phyloP scores from a whole-genome alignment of 2,113 vertebrate species.

The Lagopus leucura region DNA sequence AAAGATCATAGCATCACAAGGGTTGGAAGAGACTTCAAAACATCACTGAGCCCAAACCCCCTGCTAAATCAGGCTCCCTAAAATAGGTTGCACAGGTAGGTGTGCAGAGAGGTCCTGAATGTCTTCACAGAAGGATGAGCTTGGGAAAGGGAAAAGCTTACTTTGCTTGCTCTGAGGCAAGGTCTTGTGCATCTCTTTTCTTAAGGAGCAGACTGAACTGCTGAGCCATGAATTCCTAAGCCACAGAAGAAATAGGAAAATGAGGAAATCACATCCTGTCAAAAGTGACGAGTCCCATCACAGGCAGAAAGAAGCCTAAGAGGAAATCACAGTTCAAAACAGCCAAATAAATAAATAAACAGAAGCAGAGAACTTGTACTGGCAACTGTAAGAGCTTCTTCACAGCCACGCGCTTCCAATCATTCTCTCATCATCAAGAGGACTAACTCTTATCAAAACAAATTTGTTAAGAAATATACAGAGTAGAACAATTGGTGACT shows the following conservation, averaged over 20 bases:
- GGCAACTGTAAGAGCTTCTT: not conserved
- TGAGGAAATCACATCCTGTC: not conserved
- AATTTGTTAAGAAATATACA: not conserved
- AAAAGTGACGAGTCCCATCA: not conserved
- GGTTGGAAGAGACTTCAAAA: no score
- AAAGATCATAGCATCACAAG: not conserved
- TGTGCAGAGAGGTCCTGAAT: no score
- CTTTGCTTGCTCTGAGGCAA: not conserved
- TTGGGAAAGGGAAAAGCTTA: not conserved
- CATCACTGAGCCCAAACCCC: no score
- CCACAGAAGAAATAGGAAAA: not conserved
- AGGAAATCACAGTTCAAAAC: slow-evolving; percentile 15
- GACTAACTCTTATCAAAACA: not conserved
- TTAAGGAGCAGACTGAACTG: not conserved
- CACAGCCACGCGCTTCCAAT: not conserved
- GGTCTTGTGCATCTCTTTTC: not conserved
- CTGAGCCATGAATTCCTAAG: not conserved
- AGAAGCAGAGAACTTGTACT: not conserved
- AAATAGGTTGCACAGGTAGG: no score
- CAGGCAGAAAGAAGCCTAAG: not conserved
- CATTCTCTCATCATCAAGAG: not conserved
- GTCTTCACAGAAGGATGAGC: not conserved
- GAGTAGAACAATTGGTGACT: not conserved
- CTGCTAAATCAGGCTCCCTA: no score
- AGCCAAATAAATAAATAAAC: not conserved